A percentile compares a stretch with the other conserved stretches of the same genome.
Evolutionary conservation across 1,140 invertebrate genomes (phyloP).

Genomic region (Pogonomyrmex californicus): DNA sequence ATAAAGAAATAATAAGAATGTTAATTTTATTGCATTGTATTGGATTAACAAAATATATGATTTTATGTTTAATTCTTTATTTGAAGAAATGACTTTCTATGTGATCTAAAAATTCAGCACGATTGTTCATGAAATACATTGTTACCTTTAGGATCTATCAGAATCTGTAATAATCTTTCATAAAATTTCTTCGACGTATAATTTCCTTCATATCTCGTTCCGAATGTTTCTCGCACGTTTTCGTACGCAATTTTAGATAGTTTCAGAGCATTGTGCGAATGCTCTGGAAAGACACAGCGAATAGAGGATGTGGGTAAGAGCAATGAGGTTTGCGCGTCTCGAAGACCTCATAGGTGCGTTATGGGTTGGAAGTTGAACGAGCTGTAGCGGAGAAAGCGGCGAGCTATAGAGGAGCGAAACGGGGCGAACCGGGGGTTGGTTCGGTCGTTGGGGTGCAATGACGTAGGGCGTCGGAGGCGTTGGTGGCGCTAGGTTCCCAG

Average conservation of each 20-base stretch:
- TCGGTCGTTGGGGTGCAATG: conserved; percentile 81
- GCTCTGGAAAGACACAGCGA: conserved; percentile 1
- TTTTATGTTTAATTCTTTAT: neutral
- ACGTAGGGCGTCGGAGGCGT: conserved; percentile 83
- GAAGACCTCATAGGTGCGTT: conserved; percentile 32
- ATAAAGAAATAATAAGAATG: neutral
- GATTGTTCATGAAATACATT: neutral
- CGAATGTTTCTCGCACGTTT: neutral
- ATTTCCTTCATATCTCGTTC: neutral
- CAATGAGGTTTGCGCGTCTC: conserved; percentile 47
- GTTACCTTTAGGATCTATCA: neutral
- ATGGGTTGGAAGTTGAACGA: conserved; percentile 67
- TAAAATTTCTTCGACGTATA: neutral
- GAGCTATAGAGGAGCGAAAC: conserved; percentile 25
- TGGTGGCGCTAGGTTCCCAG: conserved; percentile 85
- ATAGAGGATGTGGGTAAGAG: conserved; percentile 42
- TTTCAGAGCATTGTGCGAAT: conserved; percentile 28
- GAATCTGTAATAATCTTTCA: neutral
- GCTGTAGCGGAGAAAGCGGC: conserved; percentile 36
- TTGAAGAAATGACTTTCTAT: neutral
- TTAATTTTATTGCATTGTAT: neutral
- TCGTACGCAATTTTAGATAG: conserved; percentile 41
- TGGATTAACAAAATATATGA: neutral
- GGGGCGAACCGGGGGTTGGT: conserved; percentile 60
- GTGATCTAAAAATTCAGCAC: neutral